Conservation (phyloP, 2,797 vertebrate species). For the Helostoma temminkii region DNA sequence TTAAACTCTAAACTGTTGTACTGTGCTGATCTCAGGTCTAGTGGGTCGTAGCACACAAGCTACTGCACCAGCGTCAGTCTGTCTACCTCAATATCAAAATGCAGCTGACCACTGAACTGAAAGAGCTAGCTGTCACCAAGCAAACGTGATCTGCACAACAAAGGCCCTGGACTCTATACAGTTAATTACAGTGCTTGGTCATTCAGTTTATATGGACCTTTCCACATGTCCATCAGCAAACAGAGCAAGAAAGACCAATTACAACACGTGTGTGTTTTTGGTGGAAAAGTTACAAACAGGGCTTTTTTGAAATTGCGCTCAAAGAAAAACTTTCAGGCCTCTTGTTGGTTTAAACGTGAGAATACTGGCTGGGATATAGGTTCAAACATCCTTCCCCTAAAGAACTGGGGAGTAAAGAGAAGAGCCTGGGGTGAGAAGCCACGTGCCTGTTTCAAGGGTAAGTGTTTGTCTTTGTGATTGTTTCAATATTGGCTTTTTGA, state of each 20-base stretch:
- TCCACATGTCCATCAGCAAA: not conserved
- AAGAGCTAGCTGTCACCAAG: conserved; percentile 72
- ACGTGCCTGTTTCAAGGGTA: conserved; percentile 78
- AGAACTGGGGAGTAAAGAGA: conserved; percentile 45
- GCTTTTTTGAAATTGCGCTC: conserved; percentile 30
- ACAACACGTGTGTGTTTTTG: not conserved
- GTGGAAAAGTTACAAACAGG: conserved; percentile 10
- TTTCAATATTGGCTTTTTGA: conserved; percentile 83
- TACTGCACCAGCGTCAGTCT: conserved; percentile 54
- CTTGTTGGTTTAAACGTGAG: conserved; percentile 57
- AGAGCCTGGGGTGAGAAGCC: conserved; percentile 66
- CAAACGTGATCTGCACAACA: conserved; percentile 72
- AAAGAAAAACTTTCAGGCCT: conserved; percentile 61
- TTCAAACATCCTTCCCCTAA: conserved; percentile 60
- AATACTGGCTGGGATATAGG: conserved; percentile 44
- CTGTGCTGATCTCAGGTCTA: conserved; percentile 65
- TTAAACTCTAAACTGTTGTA: conserved; percentile 69
- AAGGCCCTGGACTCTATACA: conserved; percentile 38
- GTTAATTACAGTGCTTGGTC: conserved; percentile 66
- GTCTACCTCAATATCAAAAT: conserved; percentile 74
- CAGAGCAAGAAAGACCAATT: conserved; percentile 6
- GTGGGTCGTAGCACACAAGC: conserved; percentile 55
- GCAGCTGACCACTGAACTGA: conserved; percentile 79
- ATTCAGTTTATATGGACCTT: conserved; percentile 34
- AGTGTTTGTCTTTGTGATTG: conserved; percentile 80